Percentiles rank a stretch among this genome's conserved stretches.
phyloP scores from a whole-genome alignment of 2,888 invertebrate genomes.

The Mongoloraphidia duomilia region DNA sequence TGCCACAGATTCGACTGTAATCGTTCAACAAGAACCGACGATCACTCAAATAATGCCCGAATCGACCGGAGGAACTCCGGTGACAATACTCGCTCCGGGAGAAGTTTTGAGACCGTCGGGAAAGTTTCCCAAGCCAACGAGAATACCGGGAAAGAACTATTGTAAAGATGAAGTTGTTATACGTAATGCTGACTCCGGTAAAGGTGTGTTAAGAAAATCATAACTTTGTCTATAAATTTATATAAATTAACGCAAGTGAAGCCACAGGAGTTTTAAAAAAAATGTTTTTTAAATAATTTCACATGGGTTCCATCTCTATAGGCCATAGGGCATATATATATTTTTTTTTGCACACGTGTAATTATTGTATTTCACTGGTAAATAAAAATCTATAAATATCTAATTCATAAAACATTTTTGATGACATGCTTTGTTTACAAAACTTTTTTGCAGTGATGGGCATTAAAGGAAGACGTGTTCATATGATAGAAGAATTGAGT shows the following conservation, averaged over 20 bases:
- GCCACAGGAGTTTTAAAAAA: too few relatives aligned
- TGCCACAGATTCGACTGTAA: constrained; percentile 4
- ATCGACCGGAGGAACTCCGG: constrained; percentile 35
- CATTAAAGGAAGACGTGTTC: constrained; percentile 94
- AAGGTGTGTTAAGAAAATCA: constrained; percentile 46
- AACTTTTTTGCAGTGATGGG: constrained; percentile 77
- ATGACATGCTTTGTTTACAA: background rate
- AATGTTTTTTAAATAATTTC: too few relatives aligned
- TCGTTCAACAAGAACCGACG: background rate
- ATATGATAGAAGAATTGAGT: constrained; percentile 97
- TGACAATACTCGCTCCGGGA: constrained; percentile 55
- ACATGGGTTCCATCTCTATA: too few relatives aligned
- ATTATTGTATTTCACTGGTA: background rate
- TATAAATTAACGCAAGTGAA: too few relatives aligned
- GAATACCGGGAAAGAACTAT: constrained; percentile 84
- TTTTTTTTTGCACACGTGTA: too few relatives aligned
- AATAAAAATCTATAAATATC: background rate
- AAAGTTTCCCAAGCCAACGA: constrained; percentile 75
- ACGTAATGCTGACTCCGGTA: constrained; percentile 88
- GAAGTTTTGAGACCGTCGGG: constrained; percentile 79
- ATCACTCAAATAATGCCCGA: constrained; percentile 37
- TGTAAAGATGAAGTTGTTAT: constrained; percentile 92
- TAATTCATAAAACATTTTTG: background rate
- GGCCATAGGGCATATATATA: too few relatives aligned
- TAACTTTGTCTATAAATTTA: background rate